Base-by-base conservation (phyloP, 2,797 vertebrate species). In the Chanos chanos region DNA sequence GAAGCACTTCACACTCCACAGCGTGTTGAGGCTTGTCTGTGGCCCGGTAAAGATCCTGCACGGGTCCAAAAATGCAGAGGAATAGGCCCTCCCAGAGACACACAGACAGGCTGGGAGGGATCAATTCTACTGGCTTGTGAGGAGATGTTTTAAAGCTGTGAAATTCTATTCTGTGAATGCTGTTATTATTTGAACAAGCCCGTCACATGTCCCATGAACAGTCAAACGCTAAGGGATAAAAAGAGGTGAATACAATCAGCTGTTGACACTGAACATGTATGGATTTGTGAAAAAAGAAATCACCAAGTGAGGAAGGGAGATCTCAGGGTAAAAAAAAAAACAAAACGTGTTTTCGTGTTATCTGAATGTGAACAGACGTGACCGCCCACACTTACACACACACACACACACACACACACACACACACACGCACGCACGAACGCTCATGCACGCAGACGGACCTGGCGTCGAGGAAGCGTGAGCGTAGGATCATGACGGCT, bases 401-500 rank as follows among this genome's bases (percentile, higher is more conserved):
- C 13, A 25, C 30, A 43, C 45, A 57, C 34, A 22, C 22, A 12
- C 10, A 28, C 48, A 47, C 9, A 51, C 10, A 44, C 22, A 7
- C 1, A 37, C 21, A 36, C 24, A 39, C 18, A 50, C 9, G 63
- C 27, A 71, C 25, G 43, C 6, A n/a, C n/a, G n/a, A 6, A 25
- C 57, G 6, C n/a, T n/a, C n/a, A n/a, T n/a, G 55, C 40, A 31
- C 22, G 41, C 15, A 9, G 54, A 81, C 91, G 83, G 79, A 97
- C 95, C 94, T 91, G 27, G 96, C 95, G 0, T 97, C 96, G 48
- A 98, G 92, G 76, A 98, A 98, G 65, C 96, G 93, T 4, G 95
- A 98, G 73, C 96, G 93, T 81, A 98, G 87, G 87, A 98, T 98
- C 96, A 98, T 98, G 83, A 98, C 96, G 0, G 96, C 96, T 81